These are phyloP conservation scores for Papilio xuthus DNA, from an alignment of 1,140 invertebrate species.

Conservation along the genomic window DNA sequence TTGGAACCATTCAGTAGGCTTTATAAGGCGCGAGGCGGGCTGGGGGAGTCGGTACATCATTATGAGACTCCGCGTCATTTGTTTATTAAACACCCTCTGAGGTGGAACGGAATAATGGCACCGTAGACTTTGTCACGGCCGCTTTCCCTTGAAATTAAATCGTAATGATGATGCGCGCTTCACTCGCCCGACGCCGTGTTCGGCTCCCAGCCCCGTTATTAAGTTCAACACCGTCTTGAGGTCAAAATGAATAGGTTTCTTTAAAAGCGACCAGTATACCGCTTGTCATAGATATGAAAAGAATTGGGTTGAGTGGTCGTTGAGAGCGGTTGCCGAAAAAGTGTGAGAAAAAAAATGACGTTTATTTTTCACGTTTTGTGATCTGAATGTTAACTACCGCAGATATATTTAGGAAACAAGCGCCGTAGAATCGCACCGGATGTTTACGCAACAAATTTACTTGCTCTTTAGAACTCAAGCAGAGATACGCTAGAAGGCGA, in stretches of 20 bases:
- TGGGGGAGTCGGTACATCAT: constrained; percentile 62
- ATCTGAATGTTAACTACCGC: constrained; percentile 42
- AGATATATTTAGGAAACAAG: constrained; percentile 22
- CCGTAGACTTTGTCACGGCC: constrained; percentile 74
- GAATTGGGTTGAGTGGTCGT: constrained; percentile 72
- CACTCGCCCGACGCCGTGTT: constrained; percentile 67
- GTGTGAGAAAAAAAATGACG: constrained; percentile 56
- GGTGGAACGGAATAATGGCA: constrained; percentile 78
- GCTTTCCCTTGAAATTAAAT: constrained; percentile 78
- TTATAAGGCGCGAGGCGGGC: constrained; percentile 57
- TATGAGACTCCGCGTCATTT: constrained; percentile 74
- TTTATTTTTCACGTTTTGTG: constrained; percentile 50
- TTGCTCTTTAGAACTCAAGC: constrained; percentile 15
- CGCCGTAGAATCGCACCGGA: constrained; percentile 18
- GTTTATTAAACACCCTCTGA: constrained; percentile 79
- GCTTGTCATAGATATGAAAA: constrained; percentile 78
- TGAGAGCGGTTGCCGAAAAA: constrained; percentile 56
- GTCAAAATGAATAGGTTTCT: constrained; percentile 78
- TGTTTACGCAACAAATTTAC: constrained; percentile 29
- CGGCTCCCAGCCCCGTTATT: constrained; percentile 69
- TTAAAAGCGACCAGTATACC: constrained; percentile 69
- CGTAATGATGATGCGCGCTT: constrained; percentile 76
- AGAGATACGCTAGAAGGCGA: constrained; percentile 4
- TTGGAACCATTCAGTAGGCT: constrained; percentile 65
- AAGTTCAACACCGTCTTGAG: constrained; percentile 75